Evolutionary conservation across 2,797 vertebrate genomes (phyloP).

Genomic region (Microcaecilia unicolor): DNA sequence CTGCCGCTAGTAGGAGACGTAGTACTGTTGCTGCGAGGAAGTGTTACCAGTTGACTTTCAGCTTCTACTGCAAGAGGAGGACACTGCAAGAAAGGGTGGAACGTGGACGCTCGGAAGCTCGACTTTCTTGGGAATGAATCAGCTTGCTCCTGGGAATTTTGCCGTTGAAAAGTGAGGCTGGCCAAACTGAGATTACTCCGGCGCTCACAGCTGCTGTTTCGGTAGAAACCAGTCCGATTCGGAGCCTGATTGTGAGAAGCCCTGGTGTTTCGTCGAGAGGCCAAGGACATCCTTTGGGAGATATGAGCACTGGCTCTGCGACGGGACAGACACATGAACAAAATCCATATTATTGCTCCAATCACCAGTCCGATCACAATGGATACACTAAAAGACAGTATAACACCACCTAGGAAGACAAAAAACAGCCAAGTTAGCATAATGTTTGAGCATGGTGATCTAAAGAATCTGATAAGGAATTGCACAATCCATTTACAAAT

Average conservation of each 20-base stretch:
- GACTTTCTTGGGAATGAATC: slow-evolving; percentile 81
- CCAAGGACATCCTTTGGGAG: slow-evolving; percentile 62
- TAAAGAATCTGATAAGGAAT: no score
- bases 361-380: slow-evolving; percentile 78
- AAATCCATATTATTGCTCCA: slow-evolving; percentile 73
- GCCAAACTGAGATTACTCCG: slow-evolving; percentile 82
- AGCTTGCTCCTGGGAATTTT: slow-evolving; percentile 72
- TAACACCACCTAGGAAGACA: slow-evolving; percentile 62
- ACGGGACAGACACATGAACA: slow-evolving; percentile 77
- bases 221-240: slow-evolving; percentile 74
- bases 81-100: slow-evolving; percentile 87
- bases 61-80: slow-evolving; percentile 81
- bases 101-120: slow-evolving; percentile 89
- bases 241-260: slow-evolving; percentile 40
- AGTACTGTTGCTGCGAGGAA: slow-evolving; percentile 56
- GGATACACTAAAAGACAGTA: slow-evolving; percentile 87
- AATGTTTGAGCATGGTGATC: no score
- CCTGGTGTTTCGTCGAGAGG: slow-evolving; percentile 47
- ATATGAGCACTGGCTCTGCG: slow-evolving; percentile 82
- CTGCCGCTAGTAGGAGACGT: slow-evolving; percentile 37
- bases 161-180: slow-evolving; percentile 86
- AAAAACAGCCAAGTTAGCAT: slow-evolving; percentile 19
- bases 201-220: slow-evolving; percentile 79
- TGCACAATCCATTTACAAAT: no score
- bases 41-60: slow-evolving; percentile 75